phyloP scores from a whole-genome alignment of 2,888 invertebrate species.

The Eumacrocentrus americanus region DNA sequence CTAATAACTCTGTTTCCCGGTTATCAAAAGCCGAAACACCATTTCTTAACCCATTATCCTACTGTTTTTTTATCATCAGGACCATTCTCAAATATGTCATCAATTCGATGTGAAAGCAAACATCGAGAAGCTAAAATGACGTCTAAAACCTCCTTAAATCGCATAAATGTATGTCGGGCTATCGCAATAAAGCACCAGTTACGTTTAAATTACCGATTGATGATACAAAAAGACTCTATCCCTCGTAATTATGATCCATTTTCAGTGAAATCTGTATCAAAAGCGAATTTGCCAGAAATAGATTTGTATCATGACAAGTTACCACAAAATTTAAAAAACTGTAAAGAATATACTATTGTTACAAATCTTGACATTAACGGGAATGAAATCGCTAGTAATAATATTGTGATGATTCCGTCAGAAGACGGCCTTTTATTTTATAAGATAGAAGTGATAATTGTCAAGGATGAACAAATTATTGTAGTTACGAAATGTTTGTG shows the following conservation, averaged over 20 bases:
- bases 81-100: background rate
- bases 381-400: no score
- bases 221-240: background rate
- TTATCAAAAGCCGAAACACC: background rate
- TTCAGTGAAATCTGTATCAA: background rate
- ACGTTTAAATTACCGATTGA: background rate
- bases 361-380: no score
- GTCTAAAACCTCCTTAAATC: background rate
- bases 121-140: background rate
- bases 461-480: no score
- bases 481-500: no score
- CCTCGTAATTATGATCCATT: background rate
- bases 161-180: background rate
- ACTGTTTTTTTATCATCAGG: background rate
- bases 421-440: no score
- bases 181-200: background rate
- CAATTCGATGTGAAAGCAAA: background rate
- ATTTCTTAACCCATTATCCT: background rate
- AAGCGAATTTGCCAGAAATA: no score
- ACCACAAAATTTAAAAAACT: no score
- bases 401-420: no score
- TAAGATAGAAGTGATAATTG: no score
- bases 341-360: no score
- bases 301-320: no score
- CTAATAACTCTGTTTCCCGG: constrained; percentile 14